Conservation (phyloP, 2,888 invertebrate species). For the Andrena flavipes region DNA sequence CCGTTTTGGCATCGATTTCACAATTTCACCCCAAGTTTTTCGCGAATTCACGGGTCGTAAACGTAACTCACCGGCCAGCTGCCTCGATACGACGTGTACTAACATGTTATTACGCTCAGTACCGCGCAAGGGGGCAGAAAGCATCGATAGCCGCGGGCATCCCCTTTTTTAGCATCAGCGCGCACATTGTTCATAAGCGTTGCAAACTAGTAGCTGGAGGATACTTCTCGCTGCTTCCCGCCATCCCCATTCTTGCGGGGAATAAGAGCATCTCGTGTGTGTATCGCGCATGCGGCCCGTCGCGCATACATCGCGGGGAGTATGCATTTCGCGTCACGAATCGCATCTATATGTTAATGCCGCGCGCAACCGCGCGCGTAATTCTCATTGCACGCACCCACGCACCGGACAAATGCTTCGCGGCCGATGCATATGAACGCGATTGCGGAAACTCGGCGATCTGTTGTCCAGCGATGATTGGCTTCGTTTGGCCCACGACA, state of each 20-base stretch:
- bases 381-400: constrained; percentile 68
- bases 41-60: constrained; percentile 16
- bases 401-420: constrained; percentile 33
- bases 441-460: constrained; percentile 45
- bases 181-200: constrained; percentile 61
- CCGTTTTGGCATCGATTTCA: neutral
- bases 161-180: constrained; percentile 38
- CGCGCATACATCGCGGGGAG: constrained; percentile 29
- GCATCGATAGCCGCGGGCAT: constrained; percentile 37
- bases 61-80: constrained; percentile 27
- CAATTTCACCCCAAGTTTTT: constrained; percentile 19
- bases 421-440: constrained; percentile 26
- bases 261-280: constrained; percentile 43
- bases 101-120: constrained; percentile 46
- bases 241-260: constrained; percentile 22
- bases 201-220: constrained; percentile 61
- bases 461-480: constrained; percentile 5
- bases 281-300: constrained; percentile 21
- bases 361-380: constrained; percentile 72
- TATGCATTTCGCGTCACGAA: constrained; percentile 77
- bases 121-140: constrained; percentile 31
- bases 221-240: constrained; percentile 31
- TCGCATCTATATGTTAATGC: constrained; percentile 82
- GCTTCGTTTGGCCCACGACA: neutral
- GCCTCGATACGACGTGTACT: constrained; percentile 31